Conservation (phyloP, 2,888 invertebrate genomes). For the Nycteola revayana region DNA sequence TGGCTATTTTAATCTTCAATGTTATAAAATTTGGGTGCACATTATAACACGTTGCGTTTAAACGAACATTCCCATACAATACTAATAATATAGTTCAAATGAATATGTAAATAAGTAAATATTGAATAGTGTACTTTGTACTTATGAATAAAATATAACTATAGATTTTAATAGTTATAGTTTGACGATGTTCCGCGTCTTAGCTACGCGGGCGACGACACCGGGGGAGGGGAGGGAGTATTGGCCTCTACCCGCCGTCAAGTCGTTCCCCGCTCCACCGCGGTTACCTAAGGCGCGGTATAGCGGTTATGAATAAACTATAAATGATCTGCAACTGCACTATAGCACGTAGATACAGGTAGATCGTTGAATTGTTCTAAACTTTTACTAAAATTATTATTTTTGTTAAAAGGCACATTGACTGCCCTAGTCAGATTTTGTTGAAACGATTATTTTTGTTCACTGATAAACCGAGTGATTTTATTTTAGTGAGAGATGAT, state of each 20-base stretch:
- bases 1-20: too few species aligned
- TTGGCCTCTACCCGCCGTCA: too few species aligned
- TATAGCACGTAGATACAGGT: conserved; percentile 34
- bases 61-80: conserved; percentile 27
- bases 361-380: conserved; percentile 22
- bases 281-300: too few species aligned
- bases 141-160: conserved; percentile 29
- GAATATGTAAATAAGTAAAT: conserved; percentile 31
- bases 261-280: too few species aligned
- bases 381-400: conserved; percentile 26
- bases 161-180: conserved; percentile 10
- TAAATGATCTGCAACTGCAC: conserved; percentile 20
- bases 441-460: conserved; percentile 44
- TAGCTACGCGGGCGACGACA: too few species aligned
- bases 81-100: conserved; percentile 20
- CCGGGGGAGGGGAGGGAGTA: too few species aligned
- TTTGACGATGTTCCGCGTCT: too few species aligned
- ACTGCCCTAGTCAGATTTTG: conserved; percentile 65
- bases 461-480: conserved; percentile 57
- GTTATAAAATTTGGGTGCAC: too few species aligned
- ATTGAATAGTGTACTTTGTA: conserved; percentile 27
- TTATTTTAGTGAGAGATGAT: conserved; percentile 66
- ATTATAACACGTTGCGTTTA: conserved; percentile 5
- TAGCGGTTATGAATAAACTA: conserved; percentile 4
- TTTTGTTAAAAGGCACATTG: conserved; percentile 38